Base-by-base conservation (phyloP, 2,888 invertebrate species). In the Ochropacha duplaris region DNA sequence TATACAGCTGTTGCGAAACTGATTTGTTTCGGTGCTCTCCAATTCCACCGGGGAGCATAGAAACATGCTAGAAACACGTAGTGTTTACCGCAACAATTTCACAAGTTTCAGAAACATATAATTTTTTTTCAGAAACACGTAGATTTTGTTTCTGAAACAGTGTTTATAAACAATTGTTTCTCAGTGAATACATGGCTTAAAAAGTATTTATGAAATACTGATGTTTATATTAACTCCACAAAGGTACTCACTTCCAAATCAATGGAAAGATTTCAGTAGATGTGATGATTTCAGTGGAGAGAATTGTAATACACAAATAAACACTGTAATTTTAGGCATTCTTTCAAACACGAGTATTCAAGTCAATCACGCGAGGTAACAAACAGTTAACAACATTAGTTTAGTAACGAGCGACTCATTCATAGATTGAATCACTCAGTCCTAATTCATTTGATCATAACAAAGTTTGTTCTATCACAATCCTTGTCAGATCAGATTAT, bases 371-470 rank as follows among this genome's bases (percentile, higher is more conserved):
- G 60, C 60, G 39, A 59, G 57, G 54, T 59, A 59, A 56, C 63
- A 59, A 59, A 56, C 63, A 59, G 57, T 64, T 56, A 61, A 61
- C 60, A 59, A 19, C 57, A 56, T 54, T 52, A 64, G 54, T 56
- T 54, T 58, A 49, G 59, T 50, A 56, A 55, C 57, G 56, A 58
- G 57, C 55, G 57, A 60, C 56, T 57, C 60, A 63, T 63, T 57
- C 55, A 55, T 52, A 49, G 59, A 49, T 31, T 52, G 52, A 52
- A 54, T 52, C 56, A 61, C 52, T 50, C 31, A 57, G 54, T 44
- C 31, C 54, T 52, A 52, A 52, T 52, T 52, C 22, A 34, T 52
- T 52, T 52, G 19, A 52, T 52, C 22, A 52, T 52, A 52, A 34
- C 52, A 5, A 31, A 22, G 52, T 52, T 52, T 34, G 52, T 22